Conservation (phyloP, 2,888 invertebrate species). For the Pyrrhia umbra region DNA sequence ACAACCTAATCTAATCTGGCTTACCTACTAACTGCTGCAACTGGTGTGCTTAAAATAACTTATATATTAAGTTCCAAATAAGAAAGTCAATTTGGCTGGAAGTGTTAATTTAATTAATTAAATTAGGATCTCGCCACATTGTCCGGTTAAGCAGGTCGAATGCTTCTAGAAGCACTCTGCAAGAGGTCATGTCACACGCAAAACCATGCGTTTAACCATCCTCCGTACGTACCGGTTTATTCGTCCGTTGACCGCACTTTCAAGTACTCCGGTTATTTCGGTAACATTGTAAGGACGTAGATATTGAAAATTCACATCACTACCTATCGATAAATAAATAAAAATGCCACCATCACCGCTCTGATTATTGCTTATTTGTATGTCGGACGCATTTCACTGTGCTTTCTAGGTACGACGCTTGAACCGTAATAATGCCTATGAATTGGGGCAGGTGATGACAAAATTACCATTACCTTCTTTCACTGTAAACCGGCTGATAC, state of each 20-base stretch:
- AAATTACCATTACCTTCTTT: slow-evolving; percentile 18
- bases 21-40: no score
- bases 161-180: no score
- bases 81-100: no score
- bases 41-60: no score
- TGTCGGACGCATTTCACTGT: slow-evolving; percentile 63
- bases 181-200: no score
- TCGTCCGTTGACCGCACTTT: slow-evolving; percentile 38
- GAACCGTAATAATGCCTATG: slow-evolving; percentile 17
- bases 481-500: no score
- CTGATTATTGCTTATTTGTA: slow-evolving; percentile 66
- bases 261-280: slow-evolving; percentile 43
- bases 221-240: slow-evolving; percentile 52
- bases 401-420: slow-evolving; percentile 63
- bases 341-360: slow-evolving; percentile 57
- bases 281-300: background rate
- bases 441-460: background rate
- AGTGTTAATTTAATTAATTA: no score
- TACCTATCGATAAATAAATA: slow-evolving; percentile 43
- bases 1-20: no score
- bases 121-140: no score
- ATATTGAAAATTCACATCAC: slow-evolving; percentile 50
- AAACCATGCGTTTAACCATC: no score
- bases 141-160: no score
- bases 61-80: no score